Conservation (phyloP, 2,113 vertebrate genomes). For the Pycnonotus jocosus region DNA sequence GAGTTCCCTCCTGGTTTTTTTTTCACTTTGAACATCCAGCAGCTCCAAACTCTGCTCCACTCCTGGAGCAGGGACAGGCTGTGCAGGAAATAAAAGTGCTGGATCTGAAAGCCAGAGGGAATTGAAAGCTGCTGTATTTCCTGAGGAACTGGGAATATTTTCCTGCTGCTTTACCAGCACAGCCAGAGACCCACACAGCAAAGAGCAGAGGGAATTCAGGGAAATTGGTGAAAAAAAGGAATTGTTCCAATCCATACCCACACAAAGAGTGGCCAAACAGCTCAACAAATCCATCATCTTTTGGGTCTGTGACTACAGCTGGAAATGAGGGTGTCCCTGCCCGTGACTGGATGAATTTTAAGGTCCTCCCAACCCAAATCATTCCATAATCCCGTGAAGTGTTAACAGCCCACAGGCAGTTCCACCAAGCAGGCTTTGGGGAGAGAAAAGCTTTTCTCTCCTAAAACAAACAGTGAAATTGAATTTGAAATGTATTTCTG, state of each 20-base stretch:
- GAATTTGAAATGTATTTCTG: background rate
- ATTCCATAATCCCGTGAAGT: background rate
- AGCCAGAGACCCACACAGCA: background rate
- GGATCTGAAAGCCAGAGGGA: background rate
- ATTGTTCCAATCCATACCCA: rapidly evolving
- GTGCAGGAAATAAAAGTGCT: background rate
- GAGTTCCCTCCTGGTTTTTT: background rate
- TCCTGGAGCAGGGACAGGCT: background rate
- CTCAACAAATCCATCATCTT: background rate
- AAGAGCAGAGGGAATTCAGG: background rate
- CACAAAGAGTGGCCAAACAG: background rate
- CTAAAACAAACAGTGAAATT: background rate
- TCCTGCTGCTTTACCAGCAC: background rate
- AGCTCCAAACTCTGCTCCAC: background rate
- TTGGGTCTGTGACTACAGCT: background rate
- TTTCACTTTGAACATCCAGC: background rate
- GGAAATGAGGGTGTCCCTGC: background rate
- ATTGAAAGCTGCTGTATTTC: rapidly evolving
- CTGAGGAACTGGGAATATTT: background rate
- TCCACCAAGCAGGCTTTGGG: background rate
- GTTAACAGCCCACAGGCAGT: rapidly evolving
- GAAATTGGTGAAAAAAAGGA: background rate
- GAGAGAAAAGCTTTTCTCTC: background rate
- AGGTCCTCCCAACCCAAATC: background rate
- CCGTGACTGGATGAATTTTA: background rate